phyloP scores from a whole-genome alignment of 2,113 vertebrate genomes.

The Fregetta grallaria region DNA sequence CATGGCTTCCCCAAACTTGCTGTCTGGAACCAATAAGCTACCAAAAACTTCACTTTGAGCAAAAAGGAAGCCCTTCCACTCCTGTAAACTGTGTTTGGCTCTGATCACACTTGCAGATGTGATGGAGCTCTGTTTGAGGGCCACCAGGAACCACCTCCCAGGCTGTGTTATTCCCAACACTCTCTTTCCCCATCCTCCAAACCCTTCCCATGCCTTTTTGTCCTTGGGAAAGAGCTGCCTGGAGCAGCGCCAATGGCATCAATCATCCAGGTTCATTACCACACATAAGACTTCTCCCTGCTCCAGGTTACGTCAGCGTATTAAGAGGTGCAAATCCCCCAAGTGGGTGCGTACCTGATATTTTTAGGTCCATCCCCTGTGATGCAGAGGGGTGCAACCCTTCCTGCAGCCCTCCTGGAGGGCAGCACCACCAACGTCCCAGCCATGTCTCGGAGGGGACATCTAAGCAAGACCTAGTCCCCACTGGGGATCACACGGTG shows the following conservation, averaged over 20 bases:
- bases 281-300: neutral
- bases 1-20: neutral
- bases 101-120: neutral
- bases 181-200: neutral
- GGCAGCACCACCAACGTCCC: neutral
- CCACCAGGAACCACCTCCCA: neutral
- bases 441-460: too few relatives aligned
- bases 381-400: neutral
- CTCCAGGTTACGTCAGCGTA: too few relatives aligned
- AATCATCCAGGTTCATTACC: neutral
- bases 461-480: neutral
- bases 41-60: neutral
- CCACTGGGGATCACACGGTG: fast-evolving
- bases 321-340: neutral
- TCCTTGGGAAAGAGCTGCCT: neutral
- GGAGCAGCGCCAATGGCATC: neutral
- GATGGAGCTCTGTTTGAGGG: neutral
- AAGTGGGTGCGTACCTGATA: fast-evolving
- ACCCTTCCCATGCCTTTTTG: neutral
- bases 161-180: neutral
- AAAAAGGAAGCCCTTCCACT: neutral
- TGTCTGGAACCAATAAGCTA: neutral
- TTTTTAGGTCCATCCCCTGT: neutral
- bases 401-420: neutral
- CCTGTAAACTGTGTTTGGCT: neutral